A percentile compares a stretch with the other conserved stretches of the same genome.
Conservation (phyloP, 1,140 invertebrate genomes). For the Myzus persicae region DNA sequence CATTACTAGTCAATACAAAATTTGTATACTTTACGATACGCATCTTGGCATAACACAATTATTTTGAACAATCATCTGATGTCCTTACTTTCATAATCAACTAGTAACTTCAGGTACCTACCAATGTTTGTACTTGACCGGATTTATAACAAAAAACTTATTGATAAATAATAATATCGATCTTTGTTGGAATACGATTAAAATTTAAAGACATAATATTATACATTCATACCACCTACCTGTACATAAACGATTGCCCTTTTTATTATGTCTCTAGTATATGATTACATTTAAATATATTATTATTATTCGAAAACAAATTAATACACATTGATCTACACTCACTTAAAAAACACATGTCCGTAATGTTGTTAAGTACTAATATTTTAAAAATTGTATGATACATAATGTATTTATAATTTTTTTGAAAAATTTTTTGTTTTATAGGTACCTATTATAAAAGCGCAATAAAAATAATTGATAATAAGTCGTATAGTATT, state of each 20-base stretch:
- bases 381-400: background rate
- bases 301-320: background rate
- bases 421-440: background rate
- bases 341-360: background rate
- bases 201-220: background rate
- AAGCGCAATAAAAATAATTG: background rate
- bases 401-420: background rate
- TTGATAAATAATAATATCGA: slow-evolving; percentile 11
- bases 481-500: background rate
- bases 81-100: background rate
- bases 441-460: background rate
- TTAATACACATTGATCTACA: background rate
- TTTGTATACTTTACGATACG: background rate
- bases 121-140: background rate
- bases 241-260: background rate
- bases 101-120: background rate
- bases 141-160: background rate
- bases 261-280: background rate
- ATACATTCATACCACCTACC: background rate
- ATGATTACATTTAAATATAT: background rate
- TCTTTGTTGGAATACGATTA: background rate
- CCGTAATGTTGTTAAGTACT: background rate
- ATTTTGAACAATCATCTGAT: slow-evolving; percentile 22
- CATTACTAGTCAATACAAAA: background rate
- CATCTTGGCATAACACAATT: slow-evolving; percentile 13